Evolutionary conservation across 2,797 vertebrate genomes (phyloP).

Genomic region (Telmatherina bonti): DNA sequence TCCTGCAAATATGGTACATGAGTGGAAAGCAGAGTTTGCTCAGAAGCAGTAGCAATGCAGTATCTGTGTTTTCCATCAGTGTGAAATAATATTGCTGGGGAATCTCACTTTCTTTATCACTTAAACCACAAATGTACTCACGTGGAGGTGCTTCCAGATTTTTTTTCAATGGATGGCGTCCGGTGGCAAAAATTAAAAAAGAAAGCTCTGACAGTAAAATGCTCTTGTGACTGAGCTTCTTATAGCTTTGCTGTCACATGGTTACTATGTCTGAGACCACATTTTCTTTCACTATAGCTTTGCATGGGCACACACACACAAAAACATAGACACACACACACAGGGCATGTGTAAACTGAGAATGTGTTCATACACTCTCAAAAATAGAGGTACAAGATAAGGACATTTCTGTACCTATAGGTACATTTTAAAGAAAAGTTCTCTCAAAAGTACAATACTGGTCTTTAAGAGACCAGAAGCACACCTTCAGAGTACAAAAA

Average conservation of each 20-base stretch:
- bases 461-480: no score
- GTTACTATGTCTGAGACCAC: background rate
- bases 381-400: no score
- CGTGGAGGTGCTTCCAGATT: background rate
- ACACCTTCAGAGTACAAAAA: no score
- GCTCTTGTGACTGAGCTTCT: conserved; percentile 11
- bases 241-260: background rate
- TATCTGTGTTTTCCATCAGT: conserved; percentile 66
- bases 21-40: conserved; percentile 59
- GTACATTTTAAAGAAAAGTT: no score
- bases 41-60: conserved; percentile 47
- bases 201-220: background rate
- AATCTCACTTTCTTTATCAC: conserved; percentile 22
- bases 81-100: conserved; percentile 26
- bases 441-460: no score
- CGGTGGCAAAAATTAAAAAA: background rate
- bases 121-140: conserved; percentile 5
- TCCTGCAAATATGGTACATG: conserved; percentile 45
- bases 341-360: no score
- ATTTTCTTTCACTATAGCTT: background rate
- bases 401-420: no score
- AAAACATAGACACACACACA: no score
- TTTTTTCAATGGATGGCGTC: background rate
- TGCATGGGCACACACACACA: no score
- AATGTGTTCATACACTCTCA: no score